A percentile compares a stretch with the other conserved stretches of the same genome.
These are phyloP conservation scores for Calliscelio sp. DNA, from an alignment of 2,888 invertebrate genomes.

Conservation along the genomic window DNA sequence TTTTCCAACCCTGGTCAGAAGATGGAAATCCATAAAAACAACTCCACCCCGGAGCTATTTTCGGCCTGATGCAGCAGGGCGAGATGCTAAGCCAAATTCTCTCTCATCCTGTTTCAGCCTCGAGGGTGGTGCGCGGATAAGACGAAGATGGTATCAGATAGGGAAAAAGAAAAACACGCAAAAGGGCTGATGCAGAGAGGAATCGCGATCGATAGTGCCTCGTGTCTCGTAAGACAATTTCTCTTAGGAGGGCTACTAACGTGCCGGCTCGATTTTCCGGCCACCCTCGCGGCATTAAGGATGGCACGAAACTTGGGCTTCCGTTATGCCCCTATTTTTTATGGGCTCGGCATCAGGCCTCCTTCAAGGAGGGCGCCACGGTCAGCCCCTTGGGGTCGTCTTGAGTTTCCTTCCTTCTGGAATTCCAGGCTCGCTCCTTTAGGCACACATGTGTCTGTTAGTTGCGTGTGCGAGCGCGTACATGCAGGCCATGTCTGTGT, in stretches of 20 bases:
- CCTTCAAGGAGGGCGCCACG: conserved; percentile 61
- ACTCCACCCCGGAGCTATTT: conserved; percentile 61
- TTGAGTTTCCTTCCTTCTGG: conserved; percentile 78
- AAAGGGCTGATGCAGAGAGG: conserved; percentile 60
- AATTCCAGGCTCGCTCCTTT: conserved; percentile 78
- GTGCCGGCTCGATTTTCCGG: conserved; percentile 62
- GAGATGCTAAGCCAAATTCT: conserved; percentile 60
- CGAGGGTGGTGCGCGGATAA: conserved; percentile 10
- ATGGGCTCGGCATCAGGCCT: conserved; percentile 78
- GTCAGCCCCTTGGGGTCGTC: conserved; percentile 80
- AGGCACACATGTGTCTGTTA: conserved; percentile 60
- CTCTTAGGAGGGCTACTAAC: conserved; percentile 31
- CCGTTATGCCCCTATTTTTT: conserved; percentile 75
- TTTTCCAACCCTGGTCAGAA: conserved; percentile 49
- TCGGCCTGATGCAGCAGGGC: conserved; percentile 65
- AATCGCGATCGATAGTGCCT: conserved; percentile 82
- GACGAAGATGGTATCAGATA: conserved; percentile 17
- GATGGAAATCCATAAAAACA: conserved; percentile 67
- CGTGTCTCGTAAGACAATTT: conserved; percentile 83
- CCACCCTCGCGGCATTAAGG: conserved; percentile 59
- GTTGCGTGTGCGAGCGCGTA: conserved; percentile 27
- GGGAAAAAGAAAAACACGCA: conserved; percentile 48
- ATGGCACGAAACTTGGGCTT: conserved; percentile 64
- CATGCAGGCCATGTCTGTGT: conserved; percentile 24
- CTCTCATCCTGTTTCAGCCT: conserved; percentile 33